Evolutionary conservation across 2,113 vertebrate genomes (phyloP), one percentile per base, ranked within the genome.

Genomic region (Egretta garzetta): DNA sequence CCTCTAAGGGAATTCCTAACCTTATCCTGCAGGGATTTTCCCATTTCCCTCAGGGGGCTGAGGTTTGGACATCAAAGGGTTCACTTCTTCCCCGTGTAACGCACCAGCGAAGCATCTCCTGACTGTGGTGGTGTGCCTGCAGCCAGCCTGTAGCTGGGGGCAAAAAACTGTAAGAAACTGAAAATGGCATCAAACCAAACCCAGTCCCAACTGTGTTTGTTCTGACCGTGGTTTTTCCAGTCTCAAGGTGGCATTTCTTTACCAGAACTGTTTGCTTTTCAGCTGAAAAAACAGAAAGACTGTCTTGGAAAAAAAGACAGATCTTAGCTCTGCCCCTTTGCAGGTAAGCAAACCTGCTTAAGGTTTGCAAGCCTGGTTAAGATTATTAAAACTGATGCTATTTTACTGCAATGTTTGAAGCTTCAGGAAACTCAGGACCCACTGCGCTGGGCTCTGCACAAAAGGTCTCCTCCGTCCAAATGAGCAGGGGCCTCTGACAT

Each of bases 401-500:
- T 92, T 87, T 77, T 64, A 58, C 35, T 32, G 47, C 53, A 67
- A 9, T 28, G 8, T 21, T 14, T 20, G 73, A 85, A 84, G n/a
- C 23, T 67, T 81, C 1, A 1, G 80, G 35, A 43, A 47, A 33
- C 14, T 47, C 6, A 6, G 49, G 33, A 47, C 14, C 4, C 55
- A 20, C 13, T 24, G 22, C 30, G 10, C 23, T 23, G 49, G 21
- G 39, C 33, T 70, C 33, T 2, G 6, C 16, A 32, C 8, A 12
- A 60, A 53, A 39, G 9, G 4, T n/a, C 32, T 49, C 2, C 18
- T 59, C 28, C 45, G 24, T 56, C 33, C 63, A 53, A n/a, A 32
- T 10, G 21, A 17, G n/a, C 33, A 43, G 62, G 13, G 5, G 9
- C 27, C 63, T 80, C 68, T 45, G 12, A 7, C 0, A 0, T 14